A percentile compares a stretch with the other conserved stretches of the same genome.
Conservation (phyloP, 2,888 invertebrate species). For the Apodemia duryi region DNA sequence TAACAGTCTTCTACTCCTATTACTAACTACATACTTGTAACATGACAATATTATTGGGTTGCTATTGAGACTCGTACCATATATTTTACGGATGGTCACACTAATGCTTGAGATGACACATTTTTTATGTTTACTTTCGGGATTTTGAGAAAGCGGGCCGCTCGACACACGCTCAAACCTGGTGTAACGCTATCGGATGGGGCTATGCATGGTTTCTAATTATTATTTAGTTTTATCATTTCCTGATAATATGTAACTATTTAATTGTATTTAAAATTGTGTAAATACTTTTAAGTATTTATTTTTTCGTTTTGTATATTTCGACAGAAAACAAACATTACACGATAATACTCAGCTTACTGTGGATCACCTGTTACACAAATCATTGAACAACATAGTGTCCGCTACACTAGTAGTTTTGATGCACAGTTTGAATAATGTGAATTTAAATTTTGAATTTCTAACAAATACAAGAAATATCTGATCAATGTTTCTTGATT, state of each 20-base stretch:
- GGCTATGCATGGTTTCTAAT: background rate
- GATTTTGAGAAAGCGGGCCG: too few species aligned
- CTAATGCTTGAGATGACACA: background rate
- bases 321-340: background rate
- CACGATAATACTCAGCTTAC: too few species aligned
- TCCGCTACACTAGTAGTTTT: too few species aligned
- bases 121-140: too few species aligned
- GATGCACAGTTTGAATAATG: too few species aligned
- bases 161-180: slow-evolving; percentile 6
- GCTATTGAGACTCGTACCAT: background rate
- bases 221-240: background rate
- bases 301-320: background rate
- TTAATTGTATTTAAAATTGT: background rate
- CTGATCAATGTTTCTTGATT: too few species aligned
- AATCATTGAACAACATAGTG: too few species aligned
- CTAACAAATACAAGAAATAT: too few species aligned
- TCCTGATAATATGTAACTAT: background rate
- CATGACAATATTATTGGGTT: background rate
- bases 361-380: too few species aligned
- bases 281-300: background rate
- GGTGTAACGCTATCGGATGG: background rate
- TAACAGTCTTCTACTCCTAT: background rate
- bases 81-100: background rate
- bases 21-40: background rate
- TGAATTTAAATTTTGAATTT: too few species aligned